Conservation (phyloP, 2,113 vertebrate species). For the Choloepus hoffmanni region DNA sequence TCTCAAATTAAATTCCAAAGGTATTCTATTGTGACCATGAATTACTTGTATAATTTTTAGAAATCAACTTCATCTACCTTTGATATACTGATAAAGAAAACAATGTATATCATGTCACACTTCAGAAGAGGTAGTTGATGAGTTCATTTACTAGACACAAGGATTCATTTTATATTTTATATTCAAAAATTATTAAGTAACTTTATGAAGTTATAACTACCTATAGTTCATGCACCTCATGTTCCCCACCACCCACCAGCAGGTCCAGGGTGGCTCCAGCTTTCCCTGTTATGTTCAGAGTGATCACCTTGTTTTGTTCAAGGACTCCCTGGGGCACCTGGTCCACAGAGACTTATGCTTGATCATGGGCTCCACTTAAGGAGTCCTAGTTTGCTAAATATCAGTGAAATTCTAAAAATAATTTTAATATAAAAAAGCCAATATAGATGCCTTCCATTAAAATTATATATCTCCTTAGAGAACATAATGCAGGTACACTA, state of each 20-base stretch:
- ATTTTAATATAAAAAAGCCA: neutral
- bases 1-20: neutral
- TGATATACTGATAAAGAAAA: neutral
- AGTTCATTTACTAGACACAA: neutral
- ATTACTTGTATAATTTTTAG: neutral
- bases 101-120: neutral
- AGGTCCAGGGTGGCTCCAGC: slow-evolving; percentile 93
- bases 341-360: neutral
- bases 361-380: neutral
- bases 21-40: neutral
- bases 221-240: slow-evolving; percentile 96
- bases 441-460: slow-evolving; percentile 17
- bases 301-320: slow-evolving; percentile 85
- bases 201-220: neutral
- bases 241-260: slow-evolving; percentile 91
- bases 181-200: slow-evolving; percentile 30
- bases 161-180: neutral
- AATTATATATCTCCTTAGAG: slow-evolving; percentile 14
- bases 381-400: neutral
- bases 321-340: slow-evolving; percentile 93
- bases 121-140: neutral
- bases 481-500: neutral
- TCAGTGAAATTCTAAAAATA: neutral
- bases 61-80: neutral
- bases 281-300: slow-evolving; percentile 91